phyloP scores from a whole-genome alignment of 64 coral and sea anemone genomes.

The Stichodactyla helianthus region DNA sequence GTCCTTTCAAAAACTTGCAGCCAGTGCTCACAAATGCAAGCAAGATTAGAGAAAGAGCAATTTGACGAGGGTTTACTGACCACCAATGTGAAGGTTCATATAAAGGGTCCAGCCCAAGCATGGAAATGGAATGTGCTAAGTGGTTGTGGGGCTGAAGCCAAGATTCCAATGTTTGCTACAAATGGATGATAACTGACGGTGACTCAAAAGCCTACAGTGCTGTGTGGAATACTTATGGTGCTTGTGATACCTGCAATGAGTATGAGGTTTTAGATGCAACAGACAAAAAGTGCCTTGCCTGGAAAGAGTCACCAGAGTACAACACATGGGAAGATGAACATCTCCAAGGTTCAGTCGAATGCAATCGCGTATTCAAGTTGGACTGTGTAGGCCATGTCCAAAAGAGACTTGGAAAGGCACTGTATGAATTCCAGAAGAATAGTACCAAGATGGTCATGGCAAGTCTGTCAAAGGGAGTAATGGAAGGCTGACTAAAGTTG shows the following conservation, averaged over 20 bases:
- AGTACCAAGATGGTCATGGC: slow-evolving; percentile 34
- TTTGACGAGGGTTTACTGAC: slow-evolving; percentile 39
- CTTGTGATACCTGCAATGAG: slow-evolving; percentile 40
- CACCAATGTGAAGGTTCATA: slow-evolving; percentile 37
- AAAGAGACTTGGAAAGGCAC: slow-evolving; percentile 39
- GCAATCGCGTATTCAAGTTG: slow-evolving; percentile 24
- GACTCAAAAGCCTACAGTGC: slow-evolving; percentile 41
- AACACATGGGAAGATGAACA: slow-evolving; percentile 13
- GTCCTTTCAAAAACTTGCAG: slow-evolving; percentile 36
- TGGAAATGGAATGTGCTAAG: slow-evolving; percentile 43
- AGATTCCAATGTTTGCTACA: slow-evolving; percentile 13
- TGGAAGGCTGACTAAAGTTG: slow-evolving; percentile 28
- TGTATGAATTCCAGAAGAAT: slow-evolving; percentile 23
- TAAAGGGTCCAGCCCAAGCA: slow-evolving; percentile 54
- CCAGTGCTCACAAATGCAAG: slow-evolving; percentile 24
- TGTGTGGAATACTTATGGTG: slow-evolving; percentile 39
- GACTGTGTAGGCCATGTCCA: slow-evolving; percentile 50
- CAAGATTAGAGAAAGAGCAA: slow-evolving; percentile 5
- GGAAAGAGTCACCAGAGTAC: slow-evolving; percentile 14
- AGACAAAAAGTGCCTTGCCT: slow-evolving; percentile 1
- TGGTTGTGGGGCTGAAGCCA: slow-evolving; percentile 21
- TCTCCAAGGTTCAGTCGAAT: neutral
- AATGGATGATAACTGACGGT: slow-evolving; percentile 51
- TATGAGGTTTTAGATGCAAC: slow-evolving; percentile 35
- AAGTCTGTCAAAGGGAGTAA: slow-evolving; percentile 38